Base-by-base conservation (phyloP, 2,888 invertebrate genomes). In the Parnassius glacialis region DNA sequence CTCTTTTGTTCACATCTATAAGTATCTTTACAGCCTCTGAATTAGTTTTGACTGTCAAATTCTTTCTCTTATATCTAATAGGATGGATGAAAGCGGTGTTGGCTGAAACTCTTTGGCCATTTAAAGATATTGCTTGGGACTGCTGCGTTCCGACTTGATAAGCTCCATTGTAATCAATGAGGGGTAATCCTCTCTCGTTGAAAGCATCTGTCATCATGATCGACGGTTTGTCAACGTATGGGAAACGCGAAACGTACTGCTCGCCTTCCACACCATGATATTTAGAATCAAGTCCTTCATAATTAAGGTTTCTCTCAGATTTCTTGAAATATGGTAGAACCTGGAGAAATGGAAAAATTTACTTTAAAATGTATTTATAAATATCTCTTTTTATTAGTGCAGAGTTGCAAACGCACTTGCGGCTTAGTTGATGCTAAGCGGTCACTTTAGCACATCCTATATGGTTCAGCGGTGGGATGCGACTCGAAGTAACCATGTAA, bases 311-410 rank as follows among this genome's bases (percentile, higher is more conserved):
- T 62, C 92, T 87, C 78, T 94, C 94, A 0, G 93, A 93, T 79
- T 94, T 94, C 63, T 89, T 93, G 77, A 94, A 96, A 76, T 94
- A 95, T 0, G 94, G 94, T 43, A 95, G 83, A 2, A 94, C 86
- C 90, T 90, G 75, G 7, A 53, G 2, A 48, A 48, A 48, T 34
- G 5, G 7, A 34, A 34, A 5, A 7, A 20, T 20, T 20, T 20
- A 34, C 7, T 0, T 34, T 3, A 34, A 5, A 7, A 20, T 20
- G 1, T 20, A 34, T 34, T 7, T 34, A 7, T 34, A 7, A 34
- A 34, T 34, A 34, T 34, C 2, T 34, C 7, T 34, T 7, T 34
- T 34, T 34, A 34, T 34, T 7, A 34, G 7, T 34, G 34, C 7
- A 34, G 34, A 34, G 7, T 34, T 7, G 34, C 34, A 34, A 34